Evolutionary conservation across 1,140 invertebrate genomes (phyloP).

Genomic region (Maniola jurtina): DNA sequence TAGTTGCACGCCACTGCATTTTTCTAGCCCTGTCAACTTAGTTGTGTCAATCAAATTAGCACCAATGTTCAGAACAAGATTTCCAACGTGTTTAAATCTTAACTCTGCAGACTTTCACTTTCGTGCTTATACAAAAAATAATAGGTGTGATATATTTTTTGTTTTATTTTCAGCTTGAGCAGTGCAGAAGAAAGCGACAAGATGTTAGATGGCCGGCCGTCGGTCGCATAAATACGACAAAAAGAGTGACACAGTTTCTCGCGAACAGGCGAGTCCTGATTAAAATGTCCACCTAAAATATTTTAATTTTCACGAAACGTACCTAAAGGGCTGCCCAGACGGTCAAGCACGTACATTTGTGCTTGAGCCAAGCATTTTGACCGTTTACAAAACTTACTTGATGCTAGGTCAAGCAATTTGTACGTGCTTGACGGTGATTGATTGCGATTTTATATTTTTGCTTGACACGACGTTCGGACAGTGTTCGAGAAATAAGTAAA

Average conservation of each 20-base stretch:
- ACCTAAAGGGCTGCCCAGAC: no score
- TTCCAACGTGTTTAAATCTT: not conserved
- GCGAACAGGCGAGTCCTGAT: constrained; percentile 38
- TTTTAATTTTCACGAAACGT: constrained; percentile 33
- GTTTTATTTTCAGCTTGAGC: constrained; percentile 76
- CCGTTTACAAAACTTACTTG: no score
- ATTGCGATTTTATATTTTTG: no score
- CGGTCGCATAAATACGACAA: constrained; percentile 81
- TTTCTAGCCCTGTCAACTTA: no score
- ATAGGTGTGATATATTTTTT: not conserved
- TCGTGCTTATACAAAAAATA: not conserved
- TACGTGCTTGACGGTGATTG: no score
- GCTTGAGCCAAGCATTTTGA: no score
- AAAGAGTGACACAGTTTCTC: constrained; percentile 47
- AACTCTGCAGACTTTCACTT: not conserved
- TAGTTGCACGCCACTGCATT: no score
- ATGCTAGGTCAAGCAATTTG: no score
- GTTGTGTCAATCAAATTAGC: no score
- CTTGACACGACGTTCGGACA: no score
- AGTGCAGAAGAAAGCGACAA: constrained; percentile 83
- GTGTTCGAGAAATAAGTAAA: no score
- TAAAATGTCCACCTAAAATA: constrained; percentile 38
- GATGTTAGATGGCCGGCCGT: constrained; percentile 83
- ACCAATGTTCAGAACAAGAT: not conserved
- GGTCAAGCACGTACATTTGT: no score